Conservation (phyloP, 2,888 invertebrate species). For the Emmelina monodactyla region DNA sequence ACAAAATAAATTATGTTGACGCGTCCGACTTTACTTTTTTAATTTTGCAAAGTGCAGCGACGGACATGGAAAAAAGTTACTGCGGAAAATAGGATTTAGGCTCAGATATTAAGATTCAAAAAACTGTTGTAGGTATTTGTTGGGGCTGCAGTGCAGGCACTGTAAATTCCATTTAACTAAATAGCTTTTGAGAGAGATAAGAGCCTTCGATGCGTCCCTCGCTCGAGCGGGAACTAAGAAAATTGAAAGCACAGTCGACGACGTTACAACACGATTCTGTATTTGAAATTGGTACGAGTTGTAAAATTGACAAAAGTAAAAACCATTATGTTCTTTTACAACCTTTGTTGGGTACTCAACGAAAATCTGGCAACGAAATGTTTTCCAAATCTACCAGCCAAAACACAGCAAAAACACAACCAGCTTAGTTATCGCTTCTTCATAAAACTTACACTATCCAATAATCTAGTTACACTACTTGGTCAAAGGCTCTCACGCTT, state of each 20-base stretch:
- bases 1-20: conserved; percentile 1
- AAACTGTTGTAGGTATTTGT: conserved; percentile 63
- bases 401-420: no score
- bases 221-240: conserved; percentile 59
- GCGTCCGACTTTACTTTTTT: conserved; percentile 20
- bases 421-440: no score
- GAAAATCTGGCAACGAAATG: no score
- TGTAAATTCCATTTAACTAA: conserved; percentile 67
- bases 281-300: conserved; percentile 61
- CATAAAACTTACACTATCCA: no score
- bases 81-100: conserved; percentile 39
- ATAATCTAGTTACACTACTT: no score
- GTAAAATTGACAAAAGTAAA: no score
- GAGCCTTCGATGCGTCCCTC: conserved; percentile 60
- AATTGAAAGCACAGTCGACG: conserved; percentile 65
- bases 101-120: conserved; percentile 62
- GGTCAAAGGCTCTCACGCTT: no score
- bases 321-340: no score
- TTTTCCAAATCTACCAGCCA: no score
- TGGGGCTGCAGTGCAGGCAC: conserved; percentile 65
- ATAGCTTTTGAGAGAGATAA: conserved; percentile 64
- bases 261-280: no score
- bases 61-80: conserved; percentile 31
- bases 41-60: conserved; percentile 40
- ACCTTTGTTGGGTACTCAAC: no score